Evolutionary conservation across 2,797 vertebrate genomes (phyloP).

Genomic region (Siniperca undulata): DNA sequence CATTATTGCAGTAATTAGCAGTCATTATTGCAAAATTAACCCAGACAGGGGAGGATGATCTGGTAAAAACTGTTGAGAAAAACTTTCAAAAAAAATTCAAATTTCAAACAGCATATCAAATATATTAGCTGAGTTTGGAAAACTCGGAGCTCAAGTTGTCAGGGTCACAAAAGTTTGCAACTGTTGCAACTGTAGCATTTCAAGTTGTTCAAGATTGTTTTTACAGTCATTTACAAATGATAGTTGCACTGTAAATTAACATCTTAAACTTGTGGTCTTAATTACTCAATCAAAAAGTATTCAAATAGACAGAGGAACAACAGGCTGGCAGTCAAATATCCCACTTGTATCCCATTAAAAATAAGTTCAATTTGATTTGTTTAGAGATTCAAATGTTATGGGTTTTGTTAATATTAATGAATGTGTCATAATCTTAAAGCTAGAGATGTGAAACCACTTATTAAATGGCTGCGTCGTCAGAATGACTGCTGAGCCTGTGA

Average conservation of each 20-base stretch:
- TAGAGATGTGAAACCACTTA: conserved; percentile 8
- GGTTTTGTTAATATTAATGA: conserved; percentile 9
- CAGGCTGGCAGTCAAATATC: background rate
- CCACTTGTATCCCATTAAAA: background rate
- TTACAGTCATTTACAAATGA: background rate
- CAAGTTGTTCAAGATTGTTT: background rate
- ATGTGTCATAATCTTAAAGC: conserved; percentile 25
- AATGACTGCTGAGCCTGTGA: conserved; percentile 28
- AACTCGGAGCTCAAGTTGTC: background rate
- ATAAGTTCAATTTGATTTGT: conserved; percentile 14
- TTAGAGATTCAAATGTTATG: background rate
- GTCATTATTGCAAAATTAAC: too few species aligned
- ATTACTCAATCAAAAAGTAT: background rate
- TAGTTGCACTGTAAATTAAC: background rate
- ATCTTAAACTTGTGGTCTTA: background rate
- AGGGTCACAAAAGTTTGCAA: background rate
- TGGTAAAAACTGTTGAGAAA: too few species aligned
- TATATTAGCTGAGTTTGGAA: background rate
- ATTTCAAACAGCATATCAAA: background rate
- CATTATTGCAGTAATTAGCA: too few species aligned
- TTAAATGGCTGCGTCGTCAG: conserved; percentile 28
- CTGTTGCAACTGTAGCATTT: background rate
- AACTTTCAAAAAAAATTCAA: too few species aligned
- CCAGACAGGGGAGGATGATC: too few species aligned
- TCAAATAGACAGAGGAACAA: too few species aligned